Evolutionary conservation across 2,797 vertebrate genomes (phyloP), one percentile per base, ranked within the genome.

Genomic region (Clarias pachynema): DNA sequence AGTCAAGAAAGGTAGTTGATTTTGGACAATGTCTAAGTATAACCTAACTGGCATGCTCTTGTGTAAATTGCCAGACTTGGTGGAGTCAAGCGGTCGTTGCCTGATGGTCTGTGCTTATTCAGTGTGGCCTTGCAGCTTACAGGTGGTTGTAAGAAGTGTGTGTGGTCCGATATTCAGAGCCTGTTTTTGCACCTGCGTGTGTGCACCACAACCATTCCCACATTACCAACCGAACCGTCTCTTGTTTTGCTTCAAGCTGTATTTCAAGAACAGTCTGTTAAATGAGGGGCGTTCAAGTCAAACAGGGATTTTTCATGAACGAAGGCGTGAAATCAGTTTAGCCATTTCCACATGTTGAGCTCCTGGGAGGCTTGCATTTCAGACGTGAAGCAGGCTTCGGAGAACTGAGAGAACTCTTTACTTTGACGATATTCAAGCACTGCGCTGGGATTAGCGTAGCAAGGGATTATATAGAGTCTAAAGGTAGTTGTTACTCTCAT

Each of bases 171-270:
- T 77, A 15, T 22, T 37, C 59, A 65, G 56, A 62, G 83, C 87
- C 87, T 91, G 92, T 92, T 91, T 86, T 86, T 53, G 73, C 83
- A 87, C 87, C 87, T 94, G 89, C 31, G 65, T 53, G 31, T 86
- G 86, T 88, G 89, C 88, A 84, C 89, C 90, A 90, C 89, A 85
- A 69, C 56, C 56, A 37, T 72, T 57, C n/a, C 44, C 40, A 65
- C 44, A 60, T n/a, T n/a, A 16, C 63, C 85, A 79, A 79, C 31
- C 37, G 74, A 86, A 31, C 79, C 59, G 29, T 57, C 31, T 57
- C 57, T 34, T 24, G 24, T 63, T n/a, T 80, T n/a, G 65, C 49
- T 26, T 44, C 24, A 62, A 59, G 77, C 57, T 79, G 57, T 79
- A 40, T 60, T 62, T 80, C 60, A 44, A n/a, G 34, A n/a, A 65